Evolutionary conservation across 2,797 vertebrate species (phyloP).

Genomic region (Tokudaia tokunoshimensis): DNA sequence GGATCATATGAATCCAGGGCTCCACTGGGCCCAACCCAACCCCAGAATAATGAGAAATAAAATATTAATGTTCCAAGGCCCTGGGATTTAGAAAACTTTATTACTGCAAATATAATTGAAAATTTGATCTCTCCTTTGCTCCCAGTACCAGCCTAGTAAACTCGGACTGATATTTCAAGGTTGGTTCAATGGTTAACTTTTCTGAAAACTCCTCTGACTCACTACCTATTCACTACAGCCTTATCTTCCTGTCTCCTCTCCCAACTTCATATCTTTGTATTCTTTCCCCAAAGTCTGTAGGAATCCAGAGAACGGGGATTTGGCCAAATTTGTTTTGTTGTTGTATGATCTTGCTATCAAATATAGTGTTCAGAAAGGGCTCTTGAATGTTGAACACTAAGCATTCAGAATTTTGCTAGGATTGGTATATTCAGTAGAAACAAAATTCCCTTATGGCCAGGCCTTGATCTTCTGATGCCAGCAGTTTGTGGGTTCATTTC

Average conservation of each 20-base stretch:
- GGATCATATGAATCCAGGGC: neutral
- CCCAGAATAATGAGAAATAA: neutral
- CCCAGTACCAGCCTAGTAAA: neutral
- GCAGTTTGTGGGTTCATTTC: neutral
- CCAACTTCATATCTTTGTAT: neutral
- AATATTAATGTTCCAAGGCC: neutral
- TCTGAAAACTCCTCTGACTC: neutral
- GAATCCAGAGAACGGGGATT: neutral
- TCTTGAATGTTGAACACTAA: neutral
- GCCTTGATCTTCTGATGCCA: neutral
- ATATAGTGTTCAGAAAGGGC: slow-evolving; percentile 6
- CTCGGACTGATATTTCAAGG: neutral
- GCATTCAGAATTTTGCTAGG: neutral
- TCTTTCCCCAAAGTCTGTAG: neutral
- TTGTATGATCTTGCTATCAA: neutral
- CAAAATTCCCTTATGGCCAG: neutral
- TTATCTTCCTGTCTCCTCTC: neutral
- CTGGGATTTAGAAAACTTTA: neutral
- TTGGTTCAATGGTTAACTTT: neutral
- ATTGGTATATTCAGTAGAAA: neutral
- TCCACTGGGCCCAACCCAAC: neutral
- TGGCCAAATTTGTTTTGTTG: neutral
- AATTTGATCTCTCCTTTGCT: neutral
- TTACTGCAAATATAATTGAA: neutral
- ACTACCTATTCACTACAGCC: neutral